Base-by-base conservation (phyloP, 2,888 invertebrate species). In the Steinernema hermaphroditum region DNA sequence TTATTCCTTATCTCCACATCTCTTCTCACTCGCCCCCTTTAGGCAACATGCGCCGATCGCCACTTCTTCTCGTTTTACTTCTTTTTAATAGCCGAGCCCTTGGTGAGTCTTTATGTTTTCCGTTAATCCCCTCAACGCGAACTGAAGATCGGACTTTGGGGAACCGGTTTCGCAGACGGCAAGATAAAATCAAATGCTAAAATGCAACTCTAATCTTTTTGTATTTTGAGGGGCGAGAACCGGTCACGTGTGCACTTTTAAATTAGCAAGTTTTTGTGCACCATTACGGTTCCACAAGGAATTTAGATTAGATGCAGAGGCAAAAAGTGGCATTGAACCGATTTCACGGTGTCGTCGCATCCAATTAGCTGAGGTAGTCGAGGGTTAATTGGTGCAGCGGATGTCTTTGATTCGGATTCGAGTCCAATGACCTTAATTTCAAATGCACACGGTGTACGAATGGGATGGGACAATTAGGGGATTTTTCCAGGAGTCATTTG, bases 161-260 rank as follows among this genome's bases (percentile, higher is more conserved):
- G 46, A 46, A 46, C 46, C 46, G 16, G 46, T 46, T n/a, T n/a
- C 16, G 8, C 46, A n/a, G 16, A 6, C 4, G 8, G 6, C 22
- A 8, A 22, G 54, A 54, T 54, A 14, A 24, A 54, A 54, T 54
- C 54, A 16, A 14, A 54, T 24, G 8, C 2, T 24, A 54, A 54
- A 54, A 27, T 4, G 54, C 54, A 54, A 54, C 54, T 54, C 27
- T 54, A 54, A 54, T 54, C 54, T 54, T 54, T 54, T 22, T 27
- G 54, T 54, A 12, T 27, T 12, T 24, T n/a, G n/a, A n/a, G n/a
- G n/a, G n/a, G n/a, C 27, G 16, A 24, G 37, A 54, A 54, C 54
- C 27, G 54, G 54, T 54, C 27, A 6, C 54, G 6, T 8, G 14
- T 22, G 54, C 27, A 54, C 27, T 54, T 54, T 54, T 54, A 8